phyloP scores from a whole-genome alignment of 2,113 vertebrate species.

The Heloderma charlesbogerti region DNA sequence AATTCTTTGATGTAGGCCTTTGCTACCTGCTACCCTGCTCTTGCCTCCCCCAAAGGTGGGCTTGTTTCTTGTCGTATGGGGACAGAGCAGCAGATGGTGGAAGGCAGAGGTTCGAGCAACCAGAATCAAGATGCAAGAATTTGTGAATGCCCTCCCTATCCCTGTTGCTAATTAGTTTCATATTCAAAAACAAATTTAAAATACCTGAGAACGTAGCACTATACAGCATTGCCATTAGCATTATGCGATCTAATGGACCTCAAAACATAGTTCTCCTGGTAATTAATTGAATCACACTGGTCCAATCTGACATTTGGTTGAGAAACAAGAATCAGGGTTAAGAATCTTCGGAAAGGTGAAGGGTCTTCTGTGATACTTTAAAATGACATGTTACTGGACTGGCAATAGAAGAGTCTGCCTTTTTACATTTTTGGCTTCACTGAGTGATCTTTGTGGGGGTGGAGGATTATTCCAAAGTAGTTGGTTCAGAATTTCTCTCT shows the following conservation, averaged over 20 bases:
- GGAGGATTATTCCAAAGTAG: neutral
- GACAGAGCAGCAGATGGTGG: neutral
- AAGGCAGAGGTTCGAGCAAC: neutral
- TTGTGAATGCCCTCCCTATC: neutral
- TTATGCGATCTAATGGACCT: neutral
- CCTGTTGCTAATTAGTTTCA: neutral
- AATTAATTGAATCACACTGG: neutral
- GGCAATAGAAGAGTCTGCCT: neutral
- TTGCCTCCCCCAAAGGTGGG: too few relatives aligned
- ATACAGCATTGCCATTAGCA: neutral
- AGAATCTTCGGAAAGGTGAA: neutral
- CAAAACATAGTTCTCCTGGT: neutral
- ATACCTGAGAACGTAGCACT: neutral
- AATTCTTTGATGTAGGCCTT: too few relatives aligned
- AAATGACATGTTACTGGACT: neutral
- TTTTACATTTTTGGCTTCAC: neutral
- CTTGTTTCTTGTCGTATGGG: too few relatives aligned
- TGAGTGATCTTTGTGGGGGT: neutral
- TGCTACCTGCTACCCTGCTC: too few relatives aligned
- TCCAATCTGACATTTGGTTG: neutral
- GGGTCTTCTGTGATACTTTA: neutral
- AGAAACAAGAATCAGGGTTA: conserved; percentile 6
- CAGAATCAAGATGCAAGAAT: neutral
- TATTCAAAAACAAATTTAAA: neutral
- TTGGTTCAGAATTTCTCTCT: neutral